These are phyloP conservation scores for Halictus ligatus DNA, from an alignment of 2,888 invertebrate species.

Conservation along the genomic window DNA sequence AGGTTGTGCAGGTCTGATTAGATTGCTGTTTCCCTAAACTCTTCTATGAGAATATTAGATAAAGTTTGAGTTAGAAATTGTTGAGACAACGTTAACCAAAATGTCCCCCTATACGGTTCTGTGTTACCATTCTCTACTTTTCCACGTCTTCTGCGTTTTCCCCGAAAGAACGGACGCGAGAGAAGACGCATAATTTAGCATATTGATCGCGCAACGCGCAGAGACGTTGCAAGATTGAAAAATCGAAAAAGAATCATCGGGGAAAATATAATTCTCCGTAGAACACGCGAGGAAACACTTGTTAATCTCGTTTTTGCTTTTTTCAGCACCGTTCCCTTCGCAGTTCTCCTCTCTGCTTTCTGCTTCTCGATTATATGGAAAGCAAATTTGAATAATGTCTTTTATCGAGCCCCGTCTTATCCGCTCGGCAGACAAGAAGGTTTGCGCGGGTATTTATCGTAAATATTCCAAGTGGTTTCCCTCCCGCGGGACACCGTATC, in stretches of 20 bases:
- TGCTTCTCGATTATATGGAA: conserved; percentile 72
- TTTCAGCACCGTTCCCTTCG: conserved; percentile 32
- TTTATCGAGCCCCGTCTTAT: conserved; percentile 78
- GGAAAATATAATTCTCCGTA: neutral
- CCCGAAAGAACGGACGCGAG: neutral
- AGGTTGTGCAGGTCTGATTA: too few relatives aligned
- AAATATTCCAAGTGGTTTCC: conserved; percentile 75
- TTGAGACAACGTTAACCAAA: neutral
- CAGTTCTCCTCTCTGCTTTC: conserved; percentile 46
- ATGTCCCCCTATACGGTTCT: neutral
- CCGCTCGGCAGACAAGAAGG: conserved; percentile 67
- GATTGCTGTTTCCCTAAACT: neutral
- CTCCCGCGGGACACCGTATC: conserved; percentile 78
- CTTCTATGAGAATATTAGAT: too few relatives aligned
- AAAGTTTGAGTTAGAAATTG: neutral
- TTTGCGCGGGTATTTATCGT: conserved; percentile 76
- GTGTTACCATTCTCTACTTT: neutral
- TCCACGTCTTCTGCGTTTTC: neutral
- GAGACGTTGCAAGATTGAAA: neutral
- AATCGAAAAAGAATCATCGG: neutral
- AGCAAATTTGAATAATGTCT: conserved; percentile 82
- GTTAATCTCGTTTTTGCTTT: conserved; percentile 40
- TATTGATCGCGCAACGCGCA: neutral
- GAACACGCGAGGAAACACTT: neutral
- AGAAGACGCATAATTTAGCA: neutral